Evolutionary conservation across 2,888 invertebrate genomes (phyloP), one percentile per base, ranked within the genome.

Genomic region (Listrodromus nycthemerus): DNA sequence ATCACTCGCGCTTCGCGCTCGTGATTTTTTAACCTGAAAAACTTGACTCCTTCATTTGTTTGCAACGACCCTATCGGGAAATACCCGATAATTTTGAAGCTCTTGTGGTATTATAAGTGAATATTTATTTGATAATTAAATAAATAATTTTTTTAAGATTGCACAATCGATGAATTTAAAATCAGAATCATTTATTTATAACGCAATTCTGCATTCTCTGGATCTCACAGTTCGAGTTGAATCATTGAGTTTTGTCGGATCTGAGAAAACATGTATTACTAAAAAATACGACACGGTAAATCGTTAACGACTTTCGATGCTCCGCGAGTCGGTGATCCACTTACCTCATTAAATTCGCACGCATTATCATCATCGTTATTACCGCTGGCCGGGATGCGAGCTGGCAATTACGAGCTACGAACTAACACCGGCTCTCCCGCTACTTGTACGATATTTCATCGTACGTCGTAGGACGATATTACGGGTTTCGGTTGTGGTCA

Each of bases 321-420:
- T 66, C 21, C 45, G 87, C 86, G 80, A 79, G 71, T 75, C 69
- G 75, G 67, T 88, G 87, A 87, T 87, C 88, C 87, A 87, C 85
- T 88, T 87, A 82, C 82, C 84, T 85, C 86, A 85, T 89, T 89
- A 84, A 88, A 88, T 86, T 87, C 71, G 10, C 67, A 19, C 69
- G 45, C 55, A 75, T 75, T 78, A 80, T 73, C 58, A 79, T 79
- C 27, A 78, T 73, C 30, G 66, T 73, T 37, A 66, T 71, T 63
- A n/a, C 27, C 33, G 74, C 69, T 74, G 50, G 33, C 37, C 58
- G 61, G 50, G 71, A 67, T 61, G 66, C 65, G 71, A 55, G 76
- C 67, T 13, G 76, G 61, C 76, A 80, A 80, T 80, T 83, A 76
- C 50, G 58, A 58, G 66, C 70, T 69, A n/a, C 50, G 48, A 5